Evolutionary conservation across 2,797 vertebrate species (phyloP), one percentile per base, ranked within the genome.

Genomic region (Xyrichtys novacula): DNA sequence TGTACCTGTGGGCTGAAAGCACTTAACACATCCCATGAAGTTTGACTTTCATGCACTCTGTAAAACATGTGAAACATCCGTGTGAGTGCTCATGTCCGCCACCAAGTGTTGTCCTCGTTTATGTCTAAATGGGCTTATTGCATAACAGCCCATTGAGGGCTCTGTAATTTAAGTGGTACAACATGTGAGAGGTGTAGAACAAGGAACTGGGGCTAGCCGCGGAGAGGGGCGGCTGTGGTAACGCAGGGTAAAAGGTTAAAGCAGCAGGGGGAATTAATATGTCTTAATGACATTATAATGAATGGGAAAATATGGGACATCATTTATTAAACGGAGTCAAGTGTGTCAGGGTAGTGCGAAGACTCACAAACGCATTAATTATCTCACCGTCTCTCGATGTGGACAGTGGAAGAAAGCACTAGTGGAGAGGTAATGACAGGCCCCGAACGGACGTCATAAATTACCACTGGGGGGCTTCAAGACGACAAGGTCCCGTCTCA

Each of bases 221-320:
- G 25, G 71, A 70, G 72, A 85, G 58, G 77, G 81, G 85, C 81
- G 84, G 80, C 86, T 78, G 76, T 62, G 59, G 84, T 75, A 90
- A 84, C 74, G 25, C 1, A 16, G 91, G 86, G 84, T 85, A 77
- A 93, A 93, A 94, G 92, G 92, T 94, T 92, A 92, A 93, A 91
- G 82, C 89, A 88, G 91, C 86, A 66, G 87, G 89, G 91, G 90
- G 91, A 92, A 92, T 95, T 91, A 92, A 92, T 93, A 90, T 81
- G 86, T 91, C 91, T 92, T 93, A 94, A 94, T 94, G 92, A 92
- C 90, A 93, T 91, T 92, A 91, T 94, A 94, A 94, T 94, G 89
- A 93, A 94, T 92, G 92, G 83, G 90, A 89, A 93, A 92, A 92
- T 91, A 92, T 84, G 85, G 90, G 88, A 87, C 84, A 92, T 93